A percentile compares a stretch with the other conserved stretches of the same genome.
Evolutionary conservation across 1,140 invertebrate genomes (phyloP).

Genomic region (Ridgeia piscesae): DNA sequence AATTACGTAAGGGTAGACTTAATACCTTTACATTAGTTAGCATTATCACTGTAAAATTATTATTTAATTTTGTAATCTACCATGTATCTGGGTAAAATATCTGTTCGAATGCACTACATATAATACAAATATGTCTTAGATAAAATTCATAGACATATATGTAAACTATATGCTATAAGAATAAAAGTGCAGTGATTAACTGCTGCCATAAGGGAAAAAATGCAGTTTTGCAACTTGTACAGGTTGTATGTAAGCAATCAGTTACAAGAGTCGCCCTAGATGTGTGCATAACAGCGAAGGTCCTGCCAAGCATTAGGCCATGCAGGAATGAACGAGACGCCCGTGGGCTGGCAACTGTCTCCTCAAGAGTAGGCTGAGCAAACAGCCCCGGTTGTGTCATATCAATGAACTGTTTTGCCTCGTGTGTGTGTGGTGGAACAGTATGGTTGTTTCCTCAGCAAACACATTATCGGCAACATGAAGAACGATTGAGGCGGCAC

Average conservation of each 20-base stretch:
- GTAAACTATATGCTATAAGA: too few relatives aligned
- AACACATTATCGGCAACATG: slow-evolving; percentile 1
- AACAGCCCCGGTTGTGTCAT: neutral
- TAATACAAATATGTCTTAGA: too few relatives aligned
- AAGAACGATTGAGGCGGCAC: neutral
- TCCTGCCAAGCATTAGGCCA: neutral
- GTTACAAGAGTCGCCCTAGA: neutral
- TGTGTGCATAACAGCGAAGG: neutral
- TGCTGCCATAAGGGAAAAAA: neutral
- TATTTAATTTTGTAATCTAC: too few relatives aligned
- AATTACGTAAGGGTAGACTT: too few relatives aligned
- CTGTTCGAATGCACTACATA: too few relatives aligned
- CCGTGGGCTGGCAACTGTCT: neutral
- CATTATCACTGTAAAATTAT: too few relatives aligned
- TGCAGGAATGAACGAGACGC: neutral
- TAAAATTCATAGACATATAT: too few relatives aligned
- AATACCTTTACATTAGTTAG: too few relatives aligned
- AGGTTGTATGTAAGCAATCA: neutral
- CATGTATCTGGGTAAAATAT: too few relatives aligned
- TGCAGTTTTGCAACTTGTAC: neutral
- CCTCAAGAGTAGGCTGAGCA: neutral
- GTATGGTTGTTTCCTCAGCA: neutral
- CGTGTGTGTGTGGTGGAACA: slow-evolving; percentile 3
- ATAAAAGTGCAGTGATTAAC: neutral
- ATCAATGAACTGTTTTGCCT: neutral